A percentile compares a stretch with the other conserved stretches of the same genome.
Conservation (phyloP, 92 coral and sea anemone species). For the Phenganax stokvisi region DNA sequence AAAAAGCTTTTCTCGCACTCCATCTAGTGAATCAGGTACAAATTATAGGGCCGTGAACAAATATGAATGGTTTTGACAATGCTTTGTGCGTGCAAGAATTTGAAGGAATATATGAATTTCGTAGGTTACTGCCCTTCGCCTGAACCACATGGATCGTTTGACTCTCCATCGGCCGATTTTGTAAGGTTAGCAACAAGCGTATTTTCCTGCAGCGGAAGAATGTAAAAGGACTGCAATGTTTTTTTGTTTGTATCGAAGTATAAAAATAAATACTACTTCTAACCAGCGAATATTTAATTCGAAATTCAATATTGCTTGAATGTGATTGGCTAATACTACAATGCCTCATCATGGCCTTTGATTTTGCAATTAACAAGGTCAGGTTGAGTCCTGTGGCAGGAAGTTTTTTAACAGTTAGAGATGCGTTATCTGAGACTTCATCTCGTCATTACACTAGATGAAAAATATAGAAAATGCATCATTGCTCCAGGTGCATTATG, state of each 20-base stretch:
- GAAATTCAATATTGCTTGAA: not conserved
- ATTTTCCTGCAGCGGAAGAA: not conserved
- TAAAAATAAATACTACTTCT: not conserved
- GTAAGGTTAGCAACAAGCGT: slow-evolving; percentile 59
- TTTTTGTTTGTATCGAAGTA: not conserved
- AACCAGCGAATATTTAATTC: not conserved
- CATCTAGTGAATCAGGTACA: slow-evolving; percentile 94
- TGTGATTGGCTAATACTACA: not conserved
- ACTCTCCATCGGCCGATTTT: slow-evolving; percentile 85
- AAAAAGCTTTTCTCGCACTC: slow-evolving; percentile 60
- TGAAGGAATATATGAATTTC: not conserved
- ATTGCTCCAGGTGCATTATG: too few species aligned
- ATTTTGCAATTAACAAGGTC: slow-evolving; percentile 23
- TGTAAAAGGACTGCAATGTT: not conserved
- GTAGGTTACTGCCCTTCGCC: slow-evolving; percentile 78
- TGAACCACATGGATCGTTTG: slow-evolving; percentile 45
- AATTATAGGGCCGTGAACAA: not conserved
- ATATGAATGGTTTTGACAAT: not conserved
- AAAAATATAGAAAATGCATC: too few species aligned
- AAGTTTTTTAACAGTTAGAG: not conserved
- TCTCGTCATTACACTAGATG: too few species aligned
- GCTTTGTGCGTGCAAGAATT: not conserved
- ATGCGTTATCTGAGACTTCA: too few species aligned
- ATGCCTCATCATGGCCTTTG: slow-evolving; percentile 20
- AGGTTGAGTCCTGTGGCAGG: slow-evolving; percentile 12